Evolutionary conservation across 53 echinoderm and acorn worm genomes (phyloP), one percentile per base, ranked within the genome.

Genomic region (Mesocentrotus franciscanus): DNA sequence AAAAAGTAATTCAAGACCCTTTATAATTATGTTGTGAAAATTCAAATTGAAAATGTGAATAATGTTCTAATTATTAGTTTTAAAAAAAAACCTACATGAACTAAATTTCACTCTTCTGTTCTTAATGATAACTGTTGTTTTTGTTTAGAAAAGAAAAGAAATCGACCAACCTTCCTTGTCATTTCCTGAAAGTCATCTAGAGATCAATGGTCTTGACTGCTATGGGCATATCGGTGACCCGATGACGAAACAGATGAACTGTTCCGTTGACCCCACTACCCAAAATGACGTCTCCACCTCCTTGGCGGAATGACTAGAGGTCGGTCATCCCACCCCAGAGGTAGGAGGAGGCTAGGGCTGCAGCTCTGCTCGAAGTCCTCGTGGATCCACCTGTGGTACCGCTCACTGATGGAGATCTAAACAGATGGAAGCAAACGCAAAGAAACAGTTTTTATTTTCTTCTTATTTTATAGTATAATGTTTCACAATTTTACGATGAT

Each of bases 401-500:
- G 30, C 85, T 55, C 39, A 85, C 85, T 42, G 49, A 85, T 85
- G 85, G 85, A 36, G 85, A 85, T 85, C 85, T 85, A 55, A 22
- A 78, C 10, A 78, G n/a, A n/a, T n/a, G 78, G 3, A n/a, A 15
- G 61, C 16, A 17, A 61, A 61, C 74, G n/a, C n/a, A n/a, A n/a
- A n/a, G 72, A 64, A 74, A 74, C 29, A 74, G 0, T 74, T 17
- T 29, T 74, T 74, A 29, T 74, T 74, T 74, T 8, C 0, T 74
- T 18, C 10, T n/a, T 26, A 74, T n/a, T 74, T 61, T 15, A 61
- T 16, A 18, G 17, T 60, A 3, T 49, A 15, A 61, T 61, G 60
- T 61, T 14, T 18, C 16, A 61, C 61, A 17, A 14, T 17, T 14
- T 61, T 3, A 16, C 13, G 13, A 60, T 1, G 60, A 83, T 36